Conservation (phyloP, 2,113 vertebrate genomes). For the Peromyscus leucopus region DNA sequence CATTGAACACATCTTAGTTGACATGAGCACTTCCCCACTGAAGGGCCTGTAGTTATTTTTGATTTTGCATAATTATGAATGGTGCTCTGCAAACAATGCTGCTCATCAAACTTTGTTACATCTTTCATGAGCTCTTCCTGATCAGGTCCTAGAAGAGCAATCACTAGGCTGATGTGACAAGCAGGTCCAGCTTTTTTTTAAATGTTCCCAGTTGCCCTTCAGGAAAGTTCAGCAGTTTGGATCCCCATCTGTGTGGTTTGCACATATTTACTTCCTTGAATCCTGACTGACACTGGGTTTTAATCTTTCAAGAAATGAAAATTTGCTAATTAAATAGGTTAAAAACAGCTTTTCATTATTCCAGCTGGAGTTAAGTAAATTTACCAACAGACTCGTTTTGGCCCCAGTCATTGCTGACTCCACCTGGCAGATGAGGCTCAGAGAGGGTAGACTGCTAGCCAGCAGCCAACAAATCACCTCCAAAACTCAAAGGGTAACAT, state of each 20-base stretch:
- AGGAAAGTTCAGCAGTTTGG: background rate
- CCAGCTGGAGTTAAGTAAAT: background rate
- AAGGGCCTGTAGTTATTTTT: background rate
- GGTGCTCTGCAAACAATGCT: background rate
- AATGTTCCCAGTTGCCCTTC: background rate
- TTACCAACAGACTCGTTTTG: background rate
- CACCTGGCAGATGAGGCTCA: background rate
- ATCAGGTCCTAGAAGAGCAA: background rate
- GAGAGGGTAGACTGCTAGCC: background rate
- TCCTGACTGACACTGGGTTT: background rate
- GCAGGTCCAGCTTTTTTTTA: background rate
- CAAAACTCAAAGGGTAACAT: background rate
- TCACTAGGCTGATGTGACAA: background rate
- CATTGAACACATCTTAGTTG: background rate
- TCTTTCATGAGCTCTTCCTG: slow-evolving; percentile 8
- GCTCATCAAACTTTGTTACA: slow-evolving; percentile 44
- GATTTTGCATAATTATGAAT: background rate
- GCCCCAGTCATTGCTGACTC: background rate
- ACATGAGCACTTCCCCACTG: background rate
- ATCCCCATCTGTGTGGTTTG: background rate
- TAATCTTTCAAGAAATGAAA: background rate
- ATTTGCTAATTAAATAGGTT: background rate
- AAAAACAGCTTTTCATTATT: background rate
- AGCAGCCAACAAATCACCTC: background rate
- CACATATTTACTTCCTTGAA: background rate